Conservation (phyloP, 2,888 invertebrate genomes). For the Tenthredo mesomela region DNA sequence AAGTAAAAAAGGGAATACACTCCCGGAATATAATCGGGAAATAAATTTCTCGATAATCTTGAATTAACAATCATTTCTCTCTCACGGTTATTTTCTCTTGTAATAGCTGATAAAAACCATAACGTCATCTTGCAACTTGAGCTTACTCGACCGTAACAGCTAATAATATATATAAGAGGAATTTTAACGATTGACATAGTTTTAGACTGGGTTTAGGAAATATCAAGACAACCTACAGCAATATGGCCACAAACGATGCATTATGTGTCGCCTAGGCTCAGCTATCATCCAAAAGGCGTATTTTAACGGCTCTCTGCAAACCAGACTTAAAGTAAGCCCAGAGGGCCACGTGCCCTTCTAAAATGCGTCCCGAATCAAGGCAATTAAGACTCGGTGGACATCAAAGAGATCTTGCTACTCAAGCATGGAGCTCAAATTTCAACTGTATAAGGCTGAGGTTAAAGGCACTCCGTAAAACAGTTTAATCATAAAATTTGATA, state of each 20-base stretch:
- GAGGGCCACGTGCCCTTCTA: constrained; percentile 45
- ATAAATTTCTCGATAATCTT: background rate
- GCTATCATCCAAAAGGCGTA: constrained; percentile 16
- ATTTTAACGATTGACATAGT: constrained; percentile 21
- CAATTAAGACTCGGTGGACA: constrained; percentile 60
- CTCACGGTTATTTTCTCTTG: background rate
- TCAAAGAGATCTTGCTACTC: constrained; percentile 51
- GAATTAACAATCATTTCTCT: background rate
- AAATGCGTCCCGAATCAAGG: constrained; percentile 60
- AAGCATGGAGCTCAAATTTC: constrained; percentile 26
- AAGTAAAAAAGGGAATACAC: background rate
- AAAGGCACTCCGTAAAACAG: constrained; percentile 13
- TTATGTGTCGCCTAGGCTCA: background rate
- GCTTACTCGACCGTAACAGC: background rate
- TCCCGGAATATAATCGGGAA: background rate
- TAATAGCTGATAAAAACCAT: background rate
- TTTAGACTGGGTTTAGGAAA: background rate
- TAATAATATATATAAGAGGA: background rate
- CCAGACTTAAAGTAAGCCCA: constrained; percentile 18
- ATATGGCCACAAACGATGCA: background rate
- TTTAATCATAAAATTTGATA: constrained; percentile 44
- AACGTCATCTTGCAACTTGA: background rate
- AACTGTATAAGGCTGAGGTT: background rate
- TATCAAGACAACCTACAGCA: background rate
- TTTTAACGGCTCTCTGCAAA: constrained; percentile 31